phyloP scores from a whole-genome alignment of 1,140 invertebrate species.

The Dendroctonus valens region DNA sequence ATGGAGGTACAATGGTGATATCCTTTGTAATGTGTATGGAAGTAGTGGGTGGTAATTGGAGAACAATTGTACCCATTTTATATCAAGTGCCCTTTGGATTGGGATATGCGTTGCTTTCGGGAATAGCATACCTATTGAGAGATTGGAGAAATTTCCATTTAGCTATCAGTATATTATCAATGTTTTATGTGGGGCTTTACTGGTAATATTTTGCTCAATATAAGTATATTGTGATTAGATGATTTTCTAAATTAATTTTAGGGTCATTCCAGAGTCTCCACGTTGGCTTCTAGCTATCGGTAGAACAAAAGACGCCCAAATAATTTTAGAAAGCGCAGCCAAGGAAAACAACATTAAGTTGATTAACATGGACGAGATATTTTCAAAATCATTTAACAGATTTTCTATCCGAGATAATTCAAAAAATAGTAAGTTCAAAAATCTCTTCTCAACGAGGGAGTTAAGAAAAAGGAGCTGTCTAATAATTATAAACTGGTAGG shows the following conservation, averaged over 20 bases:
- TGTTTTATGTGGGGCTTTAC: slow-evolving; percentile 68
- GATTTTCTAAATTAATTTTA: slow-evolving; percentile 45
- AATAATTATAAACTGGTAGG: slow-evolving; percentile 66
- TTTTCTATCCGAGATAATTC: not conserved
- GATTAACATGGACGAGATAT: slow-evolving; percentile 37
- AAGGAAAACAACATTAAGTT: slow-evolving; percentile 44
- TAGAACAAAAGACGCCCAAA: slow-evolving; percentile 62
- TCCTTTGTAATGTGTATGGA: slow-evolving; percentile 61
- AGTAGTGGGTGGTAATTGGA: slow-evolving; percentile 63
- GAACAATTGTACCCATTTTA: slow-evolving; percentile 66
- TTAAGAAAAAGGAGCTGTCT: slow-evolving; percentile 67
- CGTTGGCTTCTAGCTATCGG: slow-evolving; percentile 75
- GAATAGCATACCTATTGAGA: slow-evolving; percentile 63
- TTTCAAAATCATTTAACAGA: slow-evolving; percentile 35
- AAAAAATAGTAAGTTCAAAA: slow-evolving; percentile 56
- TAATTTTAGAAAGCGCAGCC: slow-evolving; percentile 67
- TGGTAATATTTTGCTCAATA: slow-evolving; percentile 50
- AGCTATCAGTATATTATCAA: slow-evolving; percentile 66
- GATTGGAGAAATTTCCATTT: slow-evolving; percentile 74
- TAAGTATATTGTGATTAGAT: not conserved
- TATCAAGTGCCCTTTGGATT: slow-evolving; percentile 70
- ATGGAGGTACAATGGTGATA: slow-evolving; percentile 70
- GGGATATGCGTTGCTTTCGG: slow-evolving; percentile 61
- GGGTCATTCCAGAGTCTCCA: slow-evolving; percentile 75
- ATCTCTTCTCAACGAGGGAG: slow-evolving; percentile 68